A percentile compares a stretch with the other conserved stretches of the same genome.
phyloP scores from a whole-genome alignment of 30 jellyfish, hydroid and myxozoan species.

The Chrysaora quinquecirrha region DNA sequence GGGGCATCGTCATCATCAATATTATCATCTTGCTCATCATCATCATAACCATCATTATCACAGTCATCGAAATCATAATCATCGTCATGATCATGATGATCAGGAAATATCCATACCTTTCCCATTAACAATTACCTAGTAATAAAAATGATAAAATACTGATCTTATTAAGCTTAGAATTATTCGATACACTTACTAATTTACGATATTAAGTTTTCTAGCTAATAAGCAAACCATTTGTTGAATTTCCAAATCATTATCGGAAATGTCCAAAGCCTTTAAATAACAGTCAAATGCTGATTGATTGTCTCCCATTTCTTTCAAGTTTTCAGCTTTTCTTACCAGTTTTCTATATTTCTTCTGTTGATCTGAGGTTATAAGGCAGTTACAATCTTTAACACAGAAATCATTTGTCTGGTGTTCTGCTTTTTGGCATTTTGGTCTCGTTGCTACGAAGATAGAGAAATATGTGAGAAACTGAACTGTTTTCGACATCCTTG shows the following conservation, averaged over 20 bases:
- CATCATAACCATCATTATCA: too few relatives aligned
- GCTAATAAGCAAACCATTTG: background rate
- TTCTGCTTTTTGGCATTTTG: background rate
- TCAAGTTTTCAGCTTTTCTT: background rate
- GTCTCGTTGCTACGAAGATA: background rate
- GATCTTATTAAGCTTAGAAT: too few relatives aligned
- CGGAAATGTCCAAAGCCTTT: constrained; percentile 42
- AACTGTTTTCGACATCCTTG: too few relatives aligned
- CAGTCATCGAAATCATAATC: too few relatives aligned
- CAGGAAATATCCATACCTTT: too few relatives aligned
- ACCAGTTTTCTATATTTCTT: constrained; percentile 1
- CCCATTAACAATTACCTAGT: too few relatives aligned
- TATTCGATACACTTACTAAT: background rate
- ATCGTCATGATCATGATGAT: too few relatives aligned
- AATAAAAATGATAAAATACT: too few relatives aligned
- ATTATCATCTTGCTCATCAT: too few relatives aligned
- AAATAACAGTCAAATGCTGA: background rate
- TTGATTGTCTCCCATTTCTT: background rate
- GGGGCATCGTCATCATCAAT: too few relatives aligned
- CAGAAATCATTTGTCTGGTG: background rate
- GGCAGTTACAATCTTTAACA: background rate
- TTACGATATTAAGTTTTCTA: background rate
- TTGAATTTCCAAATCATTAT: constrained; percentile 35
- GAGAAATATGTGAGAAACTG: too few relatives aligned
- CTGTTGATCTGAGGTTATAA: constrained; percentile 9